Evolutionary conservation across 2,888 invertebrate species (phyloP), one percentile per base, ranked within the genome.

Genomic region (Andrena haemorrhoa): DNA sequence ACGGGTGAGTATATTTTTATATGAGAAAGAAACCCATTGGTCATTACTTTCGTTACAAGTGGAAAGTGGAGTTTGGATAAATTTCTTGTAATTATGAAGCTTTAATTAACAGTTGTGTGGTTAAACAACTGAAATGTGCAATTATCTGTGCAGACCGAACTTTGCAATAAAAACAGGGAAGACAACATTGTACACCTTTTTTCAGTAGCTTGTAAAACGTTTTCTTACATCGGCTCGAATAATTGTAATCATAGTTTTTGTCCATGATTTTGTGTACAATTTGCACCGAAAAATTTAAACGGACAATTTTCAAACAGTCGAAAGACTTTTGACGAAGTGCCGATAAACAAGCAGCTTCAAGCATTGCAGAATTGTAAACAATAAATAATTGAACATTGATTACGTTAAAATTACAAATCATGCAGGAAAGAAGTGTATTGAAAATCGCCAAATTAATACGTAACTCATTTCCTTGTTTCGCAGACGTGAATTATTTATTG

Each of bases 91-190:
- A 53, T 53, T 20, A 8, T 20, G 10, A 10, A 56, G 8, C 26
- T 47, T 12, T 29, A 7, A 29, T 51, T 26, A 61, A 20, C 3
- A 58, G 10, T 49, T 16, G 23, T 1, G 31, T 51, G 41, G 16
- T 31, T 2, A 33, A 20, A n/a, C 41, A 29, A 47, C 53, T 29
- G 35, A 23, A 31, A 72, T n/a, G 53, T 61, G 72, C 83, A 83
- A 83, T 86, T 86, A 86, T 86, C 86, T 86, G 83, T 81, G 68
- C 83, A 84, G 86, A 81, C 64, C 68, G 65, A 73, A 64, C 74
- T 84, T 76, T 73, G 71, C 61, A 74, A 81, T 75, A 75, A 86
- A 68, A 83, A 58, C 47, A 77, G 56, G 64, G 53, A 56, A 47
- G 29, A 47, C 53, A 72, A 23, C 35, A 71, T 53, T 68, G 66